Conservation (phyloP, 64 coral and sea anemone genomes). For the Stichodactyla helianthus region DNA sequence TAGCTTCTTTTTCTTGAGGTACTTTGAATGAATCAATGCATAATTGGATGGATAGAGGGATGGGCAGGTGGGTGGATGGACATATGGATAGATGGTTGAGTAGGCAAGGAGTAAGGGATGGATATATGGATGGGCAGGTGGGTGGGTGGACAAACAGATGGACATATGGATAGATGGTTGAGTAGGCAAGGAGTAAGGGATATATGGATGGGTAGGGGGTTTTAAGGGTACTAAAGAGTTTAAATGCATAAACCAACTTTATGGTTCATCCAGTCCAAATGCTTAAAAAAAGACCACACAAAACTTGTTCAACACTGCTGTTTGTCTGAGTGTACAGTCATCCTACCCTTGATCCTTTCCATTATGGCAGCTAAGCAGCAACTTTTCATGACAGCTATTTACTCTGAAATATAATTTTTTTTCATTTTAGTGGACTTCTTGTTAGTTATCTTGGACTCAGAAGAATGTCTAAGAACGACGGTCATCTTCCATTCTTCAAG, state of each 20-base stretch:
- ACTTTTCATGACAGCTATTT: background rate
- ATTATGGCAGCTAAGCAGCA: background rate
- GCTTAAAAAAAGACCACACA: no score
- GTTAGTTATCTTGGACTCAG: constrained; percentile 30
- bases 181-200: background rate
- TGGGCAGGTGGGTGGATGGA: no score
- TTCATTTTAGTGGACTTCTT: constrained; percentile 10
- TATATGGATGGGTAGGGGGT: background rate
- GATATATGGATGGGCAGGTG: no score
- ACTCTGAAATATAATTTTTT: background rate
- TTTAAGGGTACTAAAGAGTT: background rate
- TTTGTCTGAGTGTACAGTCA: no score
- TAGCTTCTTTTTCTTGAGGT: constrained; percentile 90
- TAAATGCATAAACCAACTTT: no score
- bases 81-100: no score
- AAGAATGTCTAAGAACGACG: constrained; percentile 38
- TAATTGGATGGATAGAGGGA: no score
- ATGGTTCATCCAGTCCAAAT: no score
- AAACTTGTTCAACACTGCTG: no score
- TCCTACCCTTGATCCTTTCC: no score
- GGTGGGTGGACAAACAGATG: background rate
- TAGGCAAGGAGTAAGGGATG: no score
- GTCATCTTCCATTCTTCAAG: constrained; percentile 22
- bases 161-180: background rate
- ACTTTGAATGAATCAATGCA: background rate